These are phyloP conservation scores for Tachina lurida DNA, from an alignment of 2,888 invertebrate species.

Conservation along the genomic window DNA sequence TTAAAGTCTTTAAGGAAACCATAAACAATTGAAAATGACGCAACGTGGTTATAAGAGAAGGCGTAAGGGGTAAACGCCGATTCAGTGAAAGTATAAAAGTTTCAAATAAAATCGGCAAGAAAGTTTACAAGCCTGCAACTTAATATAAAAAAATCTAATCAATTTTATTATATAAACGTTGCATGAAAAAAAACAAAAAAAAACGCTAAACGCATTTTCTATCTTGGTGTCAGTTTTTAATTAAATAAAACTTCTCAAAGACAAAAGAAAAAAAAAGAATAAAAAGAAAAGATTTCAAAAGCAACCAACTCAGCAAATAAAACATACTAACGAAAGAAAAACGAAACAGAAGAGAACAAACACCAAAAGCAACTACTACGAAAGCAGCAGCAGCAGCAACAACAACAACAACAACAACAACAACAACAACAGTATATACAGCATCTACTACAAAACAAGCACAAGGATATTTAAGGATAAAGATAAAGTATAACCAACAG, in stretches of 20 bases:
- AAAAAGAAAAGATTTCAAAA: conserved; percentile 43
- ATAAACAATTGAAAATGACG: conserved; percentile 75
- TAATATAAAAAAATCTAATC: conserved; percentile 9
- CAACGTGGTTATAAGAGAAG: conserved; percentile 81
- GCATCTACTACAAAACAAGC: neutral
- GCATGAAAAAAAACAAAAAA: conserved; percentile 44
- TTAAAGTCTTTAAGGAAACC: conserved; percentile 47
- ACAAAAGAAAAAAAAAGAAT: conserved; percentile 1
- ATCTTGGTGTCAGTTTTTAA: conserved; percentile 54
- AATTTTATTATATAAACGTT: conserved; percentile 48
- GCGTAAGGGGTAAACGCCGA: conserved; percentile 79
- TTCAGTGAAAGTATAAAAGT: conserved; percentile 53
- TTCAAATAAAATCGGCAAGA: conserved; percentile 75
- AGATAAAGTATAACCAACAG: conserved; percentile 51
- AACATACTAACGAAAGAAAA: conserved; percentile 48
- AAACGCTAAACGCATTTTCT: conserved; percentile 51
- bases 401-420: conserved; percentile 33
- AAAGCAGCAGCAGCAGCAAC: neutral
- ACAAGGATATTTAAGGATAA: conserved; percentile 52
- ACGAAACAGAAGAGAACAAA: conserved; percentile 7
- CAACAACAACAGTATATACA: neutral
- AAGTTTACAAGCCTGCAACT: neutral
- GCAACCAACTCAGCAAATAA: conserved; percentile 37
- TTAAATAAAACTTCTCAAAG: conserved; percentile 43
- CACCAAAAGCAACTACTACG: conserved; percentile 35